Conservation (phyloP, 2,113 vertebrate species). For the Platycercus adscitus region DNA sequence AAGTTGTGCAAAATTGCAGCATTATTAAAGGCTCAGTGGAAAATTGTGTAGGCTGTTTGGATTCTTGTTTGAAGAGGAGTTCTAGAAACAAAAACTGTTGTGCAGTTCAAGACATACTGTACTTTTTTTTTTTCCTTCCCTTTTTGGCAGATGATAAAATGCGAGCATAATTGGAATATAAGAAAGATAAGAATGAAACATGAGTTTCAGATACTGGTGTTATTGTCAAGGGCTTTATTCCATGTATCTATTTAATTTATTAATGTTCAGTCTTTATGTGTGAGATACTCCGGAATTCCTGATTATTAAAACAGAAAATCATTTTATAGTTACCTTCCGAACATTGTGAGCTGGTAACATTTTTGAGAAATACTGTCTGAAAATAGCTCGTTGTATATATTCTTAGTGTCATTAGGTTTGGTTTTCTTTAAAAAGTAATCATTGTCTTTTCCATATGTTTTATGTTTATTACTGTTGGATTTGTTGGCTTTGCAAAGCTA, state of each 20-base stretch:
- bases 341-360: background rate
- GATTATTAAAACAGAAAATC: constrained; percentile 29
- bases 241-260: background rate
- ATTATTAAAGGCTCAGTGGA: background rate
- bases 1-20: background rate
- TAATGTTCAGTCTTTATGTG: background rate
- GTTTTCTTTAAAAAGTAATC: constrained; percentile 16
- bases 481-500: background rate
- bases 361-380: background rate
- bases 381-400: constrained; percentile 1
- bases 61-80: background rate
- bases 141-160: background rate
- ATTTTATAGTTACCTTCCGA: constrained; percentile 6
- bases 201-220: background rate
- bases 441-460: constrained; percentile 8
- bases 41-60: background rate
- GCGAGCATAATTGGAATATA: background rate
- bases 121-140: background rate
- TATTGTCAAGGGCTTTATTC: background rate
- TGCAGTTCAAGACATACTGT: background rate
- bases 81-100: background rate
- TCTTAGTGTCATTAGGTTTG: background rate
- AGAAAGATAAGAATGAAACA: background rate
- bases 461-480: constrained; percentile 7
- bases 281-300: background rate